These are phyloP conservation scores for Ethmia dodecea DNA, from an alignment of 2,888 invertebrate genomes.

Conservation along the genomic window DNA sequence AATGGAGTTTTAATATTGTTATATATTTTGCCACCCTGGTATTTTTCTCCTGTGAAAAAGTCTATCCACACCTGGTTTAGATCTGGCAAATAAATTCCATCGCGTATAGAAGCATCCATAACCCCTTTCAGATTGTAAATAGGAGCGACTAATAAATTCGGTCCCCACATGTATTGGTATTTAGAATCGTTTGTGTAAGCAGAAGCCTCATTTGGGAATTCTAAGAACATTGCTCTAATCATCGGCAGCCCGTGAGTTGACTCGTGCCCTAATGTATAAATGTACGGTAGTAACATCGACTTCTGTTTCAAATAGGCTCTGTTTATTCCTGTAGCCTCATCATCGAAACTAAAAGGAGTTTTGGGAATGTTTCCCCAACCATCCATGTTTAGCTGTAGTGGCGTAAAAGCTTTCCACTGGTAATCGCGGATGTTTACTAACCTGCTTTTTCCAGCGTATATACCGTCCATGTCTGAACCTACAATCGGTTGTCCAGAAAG, in stretches of 20 bases:
- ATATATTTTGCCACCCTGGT: conserved; percentile 57
- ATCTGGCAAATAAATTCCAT: conserved; percentile 54
- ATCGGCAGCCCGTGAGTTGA: conserved; percentile 53
- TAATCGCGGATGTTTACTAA: conserved; percentile 59
- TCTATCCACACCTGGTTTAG: conserved; percentile 58
- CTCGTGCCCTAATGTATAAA: conserved; percentile 55
- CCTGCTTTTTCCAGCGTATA: conserved; percentile 49
- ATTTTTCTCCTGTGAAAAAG: conserved; percentile 57
- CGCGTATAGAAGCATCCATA: conserved; percentile 33
- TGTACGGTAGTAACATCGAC: conserved; percentile 62
- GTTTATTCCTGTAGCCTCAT: conserved; percentile 48
- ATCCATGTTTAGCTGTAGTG: conserved; percentile 67
- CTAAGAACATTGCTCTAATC: conserved; percentile 65
- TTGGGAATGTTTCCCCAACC: conserved; percentile 61
- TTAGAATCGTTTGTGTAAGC: conserved; percentile 56
- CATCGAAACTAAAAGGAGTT: conserved; percentile 56
- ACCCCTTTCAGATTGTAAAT: conserved; percentile 39
- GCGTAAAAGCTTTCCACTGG: conserved; percentile 69
- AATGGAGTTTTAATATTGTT: conserved; percentile 49
- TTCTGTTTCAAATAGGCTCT: conserved; percentile 66
- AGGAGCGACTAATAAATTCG: conserved; percentile 60
- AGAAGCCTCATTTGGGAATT: conserved; percentile 45
- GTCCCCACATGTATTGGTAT: conserved; percentile 71
- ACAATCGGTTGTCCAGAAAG: conserved; percentile 61
- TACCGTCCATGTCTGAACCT: conserved; percentile 69